Conservation (phyloP, 2,113 vertebrate genomes). For the Eonycteris spelaea region DNA sequence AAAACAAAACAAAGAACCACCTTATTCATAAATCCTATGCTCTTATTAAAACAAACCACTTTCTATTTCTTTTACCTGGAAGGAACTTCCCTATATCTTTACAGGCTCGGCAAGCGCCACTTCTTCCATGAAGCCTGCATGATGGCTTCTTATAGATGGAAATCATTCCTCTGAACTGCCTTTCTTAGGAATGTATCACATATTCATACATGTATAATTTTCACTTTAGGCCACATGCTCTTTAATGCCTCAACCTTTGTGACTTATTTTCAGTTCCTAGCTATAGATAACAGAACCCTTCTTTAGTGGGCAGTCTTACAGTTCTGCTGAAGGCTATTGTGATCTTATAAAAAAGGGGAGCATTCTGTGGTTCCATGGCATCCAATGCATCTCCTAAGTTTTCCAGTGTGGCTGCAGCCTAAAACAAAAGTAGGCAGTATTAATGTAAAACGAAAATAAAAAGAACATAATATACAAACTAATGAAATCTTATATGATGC, state of each 20-base stretch:
- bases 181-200: background rate
- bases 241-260: background rate
- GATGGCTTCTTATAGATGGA: background rate
- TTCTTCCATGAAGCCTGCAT: background rate
- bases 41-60: background rate
- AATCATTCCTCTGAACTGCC: background rate
- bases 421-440: constrained; percentile 45
- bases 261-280: background rate
- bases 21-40: background rate
- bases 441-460: background rate
- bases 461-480: background rate
- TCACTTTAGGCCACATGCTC: background rate
- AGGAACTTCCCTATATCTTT: background rate
- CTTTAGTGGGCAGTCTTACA: constrained; percentile 82
- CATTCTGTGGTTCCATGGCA: constrained; percentile 89
- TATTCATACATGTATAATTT: background rate
- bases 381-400: constrained; percentile 88
- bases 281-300: background rate
- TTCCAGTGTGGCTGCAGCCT: constrained; percentile 89
- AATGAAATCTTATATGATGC: background rate
- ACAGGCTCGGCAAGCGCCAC: background rate
- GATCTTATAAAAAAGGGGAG: constrained; percentile 90
- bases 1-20: background rate
- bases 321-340: constrained; percentile 93
- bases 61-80: background rate